Base-by-base conservation (phyloP, 92 coral and sea anemone genomes). In the Umimayanthus kanabou region DNA sequence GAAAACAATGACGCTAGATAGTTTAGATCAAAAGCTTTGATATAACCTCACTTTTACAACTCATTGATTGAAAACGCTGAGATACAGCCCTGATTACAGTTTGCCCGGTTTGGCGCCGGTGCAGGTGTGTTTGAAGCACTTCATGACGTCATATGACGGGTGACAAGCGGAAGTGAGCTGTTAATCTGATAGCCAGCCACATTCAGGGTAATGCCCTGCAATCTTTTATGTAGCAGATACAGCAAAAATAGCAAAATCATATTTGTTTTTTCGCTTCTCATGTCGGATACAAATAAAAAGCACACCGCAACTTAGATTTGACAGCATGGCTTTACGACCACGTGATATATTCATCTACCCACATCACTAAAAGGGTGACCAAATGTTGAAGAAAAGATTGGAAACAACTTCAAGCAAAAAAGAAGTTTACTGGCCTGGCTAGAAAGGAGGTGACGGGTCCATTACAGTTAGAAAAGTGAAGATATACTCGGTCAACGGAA, bases 111-210 rank as follows among this genome's bases (percentile, higher is more conserved):
- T 40, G 55, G 64, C 65, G 37, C 37, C 37, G 10, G 33, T n/a
- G 78, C 87, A 83, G 87, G 87, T 83, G 87, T 29, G 57, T 80
- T 4, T 33, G 37, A 29, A 40, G 85, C 37, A 9, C 45, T 81
- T 65, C 69, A 47, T 30, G 23, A 26, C 76, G 37, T 33, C 37
- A 33, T 43, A 53, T 70, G 77, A 70, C 77, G 29, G 64, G 50
- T 70, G 58, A 49, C n/a, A 29, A 28, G n/a, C 66, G 66, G 87
- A 80, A 80, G 74, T 6, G 64, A 67, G 70, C 50, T 47, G 33
- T 70, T 70, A 42, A 83, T 47, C 20, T 83, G 78, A 83, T 67
- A 83, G 47, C 42, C 55, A 67, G 55, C 40, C 42, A 83, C n/a
- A 40, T 37, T 80, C 26, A 11, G 45, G 58, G 78, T 16, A 15